These are phyloP conservation scores for Neoniphon sammara DNA, from an alignment of 2,797 vertebrate genomes.

Conservation along the genomic window DNA sequence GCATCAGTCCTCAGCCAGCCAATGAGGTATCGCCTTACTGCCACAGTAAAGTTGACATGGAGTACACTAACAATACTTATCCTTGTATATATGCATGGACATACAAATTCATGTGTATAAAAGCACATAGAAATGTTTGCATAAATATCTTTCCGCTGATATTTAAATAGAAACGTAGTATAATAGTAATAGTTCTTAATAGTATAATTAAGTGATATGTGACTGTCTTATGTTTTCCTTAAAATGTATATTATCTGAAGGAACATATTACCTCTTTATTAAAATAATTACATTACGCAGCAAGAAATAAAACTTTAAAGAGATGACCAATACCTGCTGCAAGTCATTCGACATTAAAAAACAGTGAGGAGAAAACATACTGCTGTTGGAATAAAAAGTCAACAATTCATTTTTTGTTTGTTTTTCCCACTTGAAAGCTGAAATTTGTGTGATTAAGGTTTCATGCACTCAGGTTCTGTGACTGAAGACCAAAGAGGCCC, in stretches of 20 bases:
- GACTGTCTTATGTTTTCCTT: no score
- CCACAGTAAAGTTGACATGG: background rate
- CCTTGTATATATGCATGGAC: background rate
- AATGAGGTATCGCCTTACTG: constrained; percentile 57
- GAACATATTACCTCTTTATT: no score
- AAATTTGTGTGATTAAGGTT: background rate
- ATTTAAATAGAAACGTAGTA: no score
- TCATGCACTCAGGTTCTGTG: background rate
- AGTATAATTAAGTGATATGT: no score
- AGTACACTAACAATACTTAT: background rate
- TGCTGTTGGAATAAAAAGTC: background rate
- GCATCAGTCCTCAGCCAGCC: constrained; percentile 40
- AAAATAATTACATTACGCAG: no score
- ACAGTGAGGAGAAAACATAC: background rate
- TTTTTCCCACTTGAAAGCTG: background rate
- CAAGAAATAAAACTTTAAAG: background rate
- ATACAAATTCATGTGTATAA: background rate
- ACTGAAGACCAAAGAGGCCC: no score
- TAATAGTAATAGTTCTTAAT: no score
- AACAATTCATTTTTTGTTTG: background rate
- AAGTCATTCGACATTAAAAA: background rate
- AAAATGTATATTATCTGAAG: background rate
- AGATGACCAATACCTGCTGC: background rate
- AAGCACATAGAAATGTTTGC: background rate
- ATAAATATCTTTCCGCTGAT: background rate